Base-by-base conservation (phyloP, 2,113 vertebrate genomes). In the Cnemophilus loriae region DNA sequence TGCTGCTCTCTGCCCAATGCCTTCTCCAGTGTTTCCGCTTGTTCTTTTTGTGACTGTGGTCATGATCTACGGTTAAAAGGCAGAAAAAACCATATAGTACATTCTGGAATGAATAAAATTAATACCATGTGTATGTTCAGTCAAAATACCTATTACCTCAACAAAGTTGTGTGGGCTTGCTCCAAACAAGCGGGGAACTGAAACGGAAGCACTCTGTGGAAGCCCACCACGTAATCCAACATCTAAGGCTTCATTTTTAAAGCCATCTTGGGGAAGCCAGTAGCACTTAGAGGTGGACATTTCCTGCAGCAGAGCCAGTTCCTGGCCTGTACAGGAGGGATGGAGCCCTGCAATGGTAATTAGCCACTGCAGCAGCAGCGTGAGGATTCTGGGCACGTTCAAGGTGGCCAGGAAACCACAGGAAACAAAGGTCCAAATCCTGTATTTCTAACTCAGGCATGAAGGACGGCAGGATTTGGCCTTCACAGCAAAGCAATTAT, bases 1-100 rank as follows among this genome's bases (percentile, higher is more conserved):
- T 88, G 53, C 52, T 96, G 65, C 88, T 84, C 33, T 87, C 92
- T 83, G 89, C 87, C 97, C 94, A 84, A 37, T 88, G 94, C 37
- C 90, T 97, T 74, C 82, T 79, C 95, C 92, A 97, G 91, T 96
- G 96, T 96, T 96, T 97, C 93, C 91, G 77, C 91, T 95, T 98
- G 96, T 97, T 98, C 96, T 97, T 98, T 87, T 97, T 97, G 91
- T 97, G 97, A 94, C 97, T 97, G 87, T 97, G 98, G 97, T 97
- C 98, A 57, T 98, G 98, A 94, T 99, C 99, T 99, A 89, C 2
- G 77, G 82, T 88, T 57, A 56, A 94, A 94, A 93, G 56, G 18
- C 37, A 89, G 95, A 37, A 15, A 59, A 84, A 96, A 32, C 1
- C 10, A 49, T 44, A 4, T 74, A 53, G 65, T 30, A 68, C 10